Percentiles rank a stretch among this genome's conserved stretches.
Conservation (phyloP, 2,797 vertebrate genomes). For the Aulostomus chinensis region DNA sequence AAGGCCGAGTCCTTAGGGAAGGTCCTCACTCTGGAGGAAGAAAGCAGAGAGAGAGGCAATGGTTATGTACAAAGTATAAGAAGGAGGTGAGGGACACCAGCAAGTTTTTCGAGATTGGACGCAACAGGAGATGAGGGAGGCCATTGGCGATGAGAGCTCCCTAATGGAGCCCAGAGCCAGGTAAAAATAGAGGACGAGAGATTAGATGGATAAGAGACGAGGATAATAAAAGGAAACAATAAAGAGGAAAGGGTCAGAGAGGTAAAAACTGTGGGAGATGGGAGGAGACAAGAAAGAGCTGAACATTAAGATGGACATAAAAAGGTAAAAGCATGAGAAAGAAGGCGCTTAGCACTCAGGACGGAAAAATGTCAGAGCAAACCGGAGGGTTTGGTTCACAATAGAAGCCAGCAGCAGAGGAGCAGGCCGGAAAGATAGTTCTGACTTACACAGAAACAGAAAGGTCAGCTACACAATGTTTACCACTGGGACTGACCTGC, state of each 20-base stretch:
- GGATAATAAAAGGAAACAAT: conserved; percentile 1
- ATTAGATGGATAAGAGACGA: conserved; percentile 7
- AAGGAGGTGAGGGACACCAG: not conserved
- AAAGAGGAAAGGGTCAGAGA: conserved; percentile 6
- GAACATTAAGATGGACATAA: conserved; percentile 1
- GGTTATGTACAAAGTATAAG: not conserved
- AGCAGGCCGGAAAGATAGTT: not conserved
- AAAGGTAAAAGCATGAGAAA: not conserved
- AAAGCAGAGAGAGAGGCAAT: not conserved
- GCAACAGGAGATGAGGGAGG: conserved; percentile 5
- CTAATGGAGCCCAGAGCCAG: not conserved
- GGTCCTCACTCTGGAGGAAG: conserved; percentile 84
- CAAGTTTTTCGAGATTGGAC: too few species aligned
- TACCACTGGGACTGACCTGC: conserved; percentile 19
- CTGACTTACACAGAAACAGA: conserved; percentile 16
- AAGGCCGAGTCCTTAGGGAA: conserved; percentile 88
- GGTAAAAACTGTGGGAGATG: not conserved
- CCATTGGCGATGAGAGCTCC: conserved; percentile 54
- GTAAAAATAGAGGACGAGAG: not conserved
- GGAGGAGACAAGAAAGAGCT: conserved; percentile 4
- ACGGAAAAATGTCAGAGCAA: too few species aligned
- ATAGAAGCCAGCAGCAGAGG: not conserved
- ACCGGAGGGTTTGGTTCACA: not conserved
- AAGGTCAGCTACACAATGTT: conserved; percentile 29
- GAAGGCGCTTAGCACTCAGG: too few species aligned